Evolutionary conservation across 64 coral and sea anemone species (phyloP), one percentile per base, ranked within the genome.

Genomic region (Orbicella faveolata): DNA sequence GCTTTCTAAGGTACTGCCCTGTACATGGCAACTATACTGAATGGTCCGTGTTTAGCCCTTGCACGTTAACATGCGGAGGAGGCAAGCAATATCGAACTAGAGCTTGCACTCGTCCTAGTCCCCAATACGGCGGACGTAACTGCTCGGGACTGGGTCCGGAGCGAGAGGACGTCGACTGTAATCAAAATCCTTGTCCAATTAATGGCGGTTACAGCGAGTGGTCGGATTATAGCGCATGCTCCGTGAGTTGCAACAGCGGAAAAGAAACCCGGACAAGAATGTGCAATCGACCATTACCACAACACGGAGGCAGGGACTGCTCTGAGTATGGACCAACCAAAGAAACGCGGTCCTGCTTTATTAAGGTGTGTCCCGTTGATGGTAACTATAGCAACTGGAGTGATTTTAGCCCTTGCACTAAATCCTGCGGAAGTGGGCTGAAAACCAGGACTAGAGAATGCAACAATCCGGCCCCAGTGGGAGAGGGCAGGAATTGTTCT

Each of bases 361-460:
- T 93, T 21, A 91, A 30, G 55, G 72, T 88, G 19, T 99, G 96
- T 79, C 94, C 96, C 26, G 26, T 99, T 33, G 83, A 99, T 77
- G 96, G 96, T 79, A 89, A 88, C 83, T 95, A 91, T 82, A 89
- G 94, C 9, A 77, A 91, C 77, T 95, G 94, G 97, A 95, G 87
- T 17, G 3, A 26, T 17, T 99, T 95, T 81, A 48, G 74, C 41
- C n/a, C 12, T 13, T 98, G 96, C 10, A 93, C 82, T 55, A 76
- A 77, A 74, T 90, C 67, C 12, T 98, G 96, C 87, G 96, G 96
- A 17, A 63, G 63, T 34, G 96, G 96, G 33, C 34, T 54, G 26
- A 88, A 93, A 86, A 87, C 75, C 9, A 82, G 96, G 17, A 72
- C 34, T 36, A 90, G 96, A 88, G 37, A 67, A 9, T 98, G 96